These are phyloP conservation scores for Hoplodrina ambigua DNA, from an alignment of 2,888 invertebrate genomes.

Conservation along the genomic window DNA sequence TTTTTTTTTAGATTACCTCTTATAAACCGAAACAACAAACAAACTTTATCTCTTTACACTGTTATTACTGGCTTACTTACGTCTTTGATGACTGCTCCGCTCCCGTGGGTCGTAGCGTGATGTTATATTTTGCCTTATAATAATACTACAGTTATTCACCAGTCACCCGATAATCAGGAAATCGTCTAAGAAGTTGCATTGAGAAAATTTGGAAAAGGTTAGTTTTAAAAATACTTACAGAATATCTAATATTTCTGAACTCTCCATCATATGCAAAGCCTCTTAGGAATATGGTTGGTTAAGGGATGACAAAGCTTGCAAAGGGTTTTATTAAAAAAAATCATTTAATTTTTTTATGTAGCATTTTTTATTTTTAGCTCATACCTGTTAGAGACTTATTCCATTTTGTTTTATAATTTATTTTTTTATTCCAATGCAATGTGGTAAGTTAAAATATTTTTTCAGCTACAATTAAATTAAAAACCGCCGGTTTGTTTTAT, in stretches of 20 bases:
- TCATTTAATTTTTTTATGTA: background rate
- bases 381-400: background rate
- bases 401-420: background rate
- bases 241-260: background rate
- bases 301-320: background rate
- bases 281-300: conserved; percentile 2
- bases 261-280: conserved; percentile 1
- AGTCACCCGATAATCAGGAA: no score
- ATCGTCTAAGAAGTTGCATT: background rate
- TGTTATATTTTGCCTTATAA: no score
- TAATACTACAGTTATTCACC: no score
- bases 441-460: background rate
- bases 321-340: background rate
- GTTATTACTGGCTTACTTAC: no score
- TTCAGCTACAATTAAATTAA: background rate
- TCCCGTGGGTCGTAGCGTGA: no score
- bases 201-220: background rate
- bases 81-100: no score
- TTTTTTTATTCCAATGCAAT: background rate
- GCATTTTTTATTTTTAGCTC: background rate
- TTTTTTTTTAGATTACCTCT: no score
- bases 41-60: no score
- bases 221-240: background rate
- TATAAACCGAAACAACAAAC: no score
- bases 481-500: background rate